Base-by-base conservation (phyloP, 2,888 invertebrate species). In the Mythimna lalbum region DNA sequence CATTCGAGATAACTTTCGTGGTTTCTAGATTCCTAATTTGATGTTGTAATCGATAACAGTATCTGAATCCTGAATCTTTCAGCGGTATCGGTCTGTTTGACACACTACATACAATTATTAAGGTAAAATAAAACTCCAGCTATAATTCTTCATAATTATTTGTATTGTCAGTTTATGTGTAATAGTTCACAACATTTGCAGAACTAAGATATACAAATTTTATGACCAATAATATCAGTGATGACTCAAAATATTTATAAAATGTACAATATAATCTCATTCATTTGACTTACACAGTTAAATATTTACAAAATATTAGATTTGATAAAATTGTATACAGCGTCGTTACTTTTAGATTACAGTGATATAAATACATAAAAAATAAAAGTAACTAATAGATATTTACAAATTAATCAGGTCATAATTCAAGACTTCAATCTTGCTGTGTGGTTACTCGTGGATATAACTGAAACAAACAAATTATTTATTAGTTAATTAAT, bases 401-500 rank as follows among this genome's bases (percentile, higher is more conserved):
- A 95, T 95, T 93, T 95, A 95, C 95, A 95, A 89, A 88, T 90
- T 91, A 86, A 90, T 93, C 92, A 93, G 91, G 91, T 93, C 91
- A 90, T 89, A 89, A 87, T 88, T 83, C 82, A 89, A 90, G 89
- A 88, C 81, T 87, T 90, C 78, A 94, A 77, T 96, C 96, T 86
- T 95, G 96, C 94, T 97, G 97, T 86, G 96, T 92, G 91, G 96
- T 96, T 91, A 97, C 96, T 93, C 97, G 96, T 88, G 97, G 97
- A 91, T 97, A 97, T 91, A 97, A 95, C 97, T 97, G 95, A 1
- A 96, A 96, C 81, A 88, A 89, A 81, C 83, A 60, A 65, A 53
- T 43, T 0, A 3, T 52, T 33, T 12, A 55, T 43, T 67, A 67
- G 14, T 27, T n/a, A 36, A n/a, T n/a, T n/a, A n/a, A n/a, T 21